Evolutionary conservation across 2,888 invertebrate genomes (phyloP), one percentile per base, ranked within the genome.

Genomic region (Lydus trimaculatus): DNA sequence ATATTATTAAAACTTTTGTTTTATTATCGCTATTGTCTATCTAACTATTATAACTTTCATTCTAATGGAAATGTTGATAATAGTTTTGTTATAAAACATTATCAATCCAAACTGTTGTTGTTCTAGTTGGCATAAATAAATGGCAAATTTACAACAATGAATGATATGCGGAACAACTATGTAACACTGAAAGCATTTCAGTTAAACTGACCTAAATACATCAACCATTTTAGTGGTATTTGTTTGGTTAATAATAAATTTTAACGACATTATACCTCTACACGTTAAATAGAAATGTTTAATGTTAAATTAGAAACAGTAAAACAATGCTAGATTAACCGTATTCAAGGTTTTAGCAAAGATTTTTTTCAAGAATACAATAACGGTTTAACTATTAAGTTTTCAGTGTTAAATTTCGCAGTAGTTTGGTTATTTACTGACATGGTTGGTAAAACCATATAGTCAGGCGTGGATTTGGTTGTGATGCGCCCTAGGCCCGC

Each of bases 91-190:
- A 20, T 48, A 48, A 11, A 43, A n/a, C 6, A 43, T 17, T 8
- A 43, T n/a, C 43, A 43, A 43, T n/a, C 43, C 48, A 48, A 48
- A n/a, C n/a, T n/a, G n/a, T 9, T 20, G 48, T 48, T 48, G 48
- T 20, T 48, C 11, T 23, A 36, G 36, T 36, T 36, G 36, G 36
- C 36, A 36, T 7, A 5, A 15, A 36, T 36, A 36, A 48, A 20
- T 2, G 20, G 48, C 48, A 48, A 17, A 48, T 48, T 20, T 48
- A 20, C 20, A 48, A 48, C 48, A 20, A 48, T 48, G 20, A 20
- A 20, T 20, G 9, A 20, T 20, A 48, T 48, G 23, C 48, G 48
- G 20, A 48, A 48, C n/a, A n/a, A n/a, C n/a, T n/a, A 3, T 48
- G 20, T 48, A 48, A 20, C 48, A 20, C 9, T 9, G 8, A 20